Base-by-base conservation (phyloP, 1,140 invertebrate genomes). In the Drosophila yakuba region DNA sequence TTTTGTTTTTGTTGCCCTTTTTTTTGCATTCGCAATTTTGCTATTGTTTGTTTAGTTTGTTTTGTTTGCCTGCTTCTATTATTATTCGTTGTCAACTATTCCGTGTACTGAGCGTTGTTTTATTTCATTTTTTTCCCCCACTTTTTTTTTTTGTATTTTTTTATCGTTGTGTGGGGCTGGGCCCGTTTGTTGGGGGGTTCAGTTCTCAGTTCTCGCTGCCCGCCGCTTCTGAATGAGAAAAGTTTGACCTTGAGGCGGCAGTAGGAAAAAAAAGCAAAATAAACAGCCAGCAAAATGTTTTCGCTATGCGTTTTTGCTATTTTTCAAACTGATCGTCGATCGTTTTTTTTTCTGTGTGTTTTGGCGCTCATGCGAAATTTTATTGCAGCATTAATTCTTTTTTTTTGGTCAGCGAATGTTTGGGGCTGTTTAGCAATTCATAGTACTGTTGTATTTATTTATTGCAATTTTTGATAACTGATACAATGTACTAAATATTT, bases 81-180 rank as follows among this genome's bases (percentile, higher is more conserved):
- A 73, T 79, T 79, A 55, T 78, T 74, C 63, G 83, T 77, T 89
- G 84, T 83, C 84, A 88, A 88, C 83, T 88, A 89, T 83, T 88
- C 67, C 79, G 76, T 61, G 62, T 88, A 83, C 76, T 83, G 68
- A 56, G 63, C 55, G 56, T 44, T 43, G 75, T 71, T 76, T 55
- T 43, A 54, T 44, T 50, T 74, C 8, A 17, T 69, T 39, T 55
- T 38, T 17, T 17, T 17, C 17, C 17, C 17, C 17, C 17, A 17
- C 17, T 17, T 17, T 17, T 69, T 39, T 55, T 38, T 15, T 43
- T 39, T 39, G 3, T 39, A 17, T 23, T 72, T 32, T 44, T 64
- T 44, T 47, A 15, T 17, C 52, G 56, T 58, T 48, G 45, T 64
- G 54, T 59, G 73, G 60, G 67, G 71, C 74, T 82, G 79, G 59